phyloP scores from a whole-genome alignment of 2,113 vertebrate species.

The Ictalurus punctatus region DNA sequence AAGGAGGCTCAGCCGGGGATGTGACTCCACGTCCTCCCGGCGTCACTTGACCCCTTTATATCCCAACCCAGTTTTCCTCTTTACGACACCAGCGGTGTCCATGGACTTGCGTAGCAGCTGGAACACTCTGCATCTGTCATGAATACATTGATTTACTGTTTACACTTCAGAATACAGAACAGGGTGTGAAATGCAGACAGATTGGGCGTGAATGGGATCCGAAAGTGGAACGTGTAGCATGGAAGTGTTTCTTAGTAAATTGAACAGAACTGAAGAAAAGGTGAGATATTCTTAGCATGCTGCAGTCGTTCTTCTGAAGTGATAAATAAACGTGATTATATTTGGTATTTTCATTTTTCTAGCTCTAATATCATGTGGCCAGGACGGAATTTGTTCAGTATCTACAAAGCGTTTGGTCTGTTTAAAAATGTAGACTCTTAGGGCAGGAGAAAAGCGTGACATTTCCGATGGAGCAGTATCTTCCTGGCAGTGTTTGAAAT shows the following conservation, averaged over 20 bases:
- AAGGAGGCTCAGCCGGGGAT: conserved; percentile 47
- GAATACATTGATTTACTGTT: neutral
- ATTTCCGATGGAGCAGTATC: conserved; percentile 8
- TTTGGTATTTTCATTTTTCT: too few relatives aligned
- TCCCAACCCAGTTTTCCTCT: neutral
- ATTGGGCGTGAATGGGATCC: neutral
- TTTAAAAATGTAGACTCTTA: neutral
- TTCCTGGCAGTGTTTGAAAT: conserved; percentile 5
- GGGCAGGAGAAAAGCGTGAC: neutral
- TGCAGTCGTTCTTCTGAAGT: conserved; percentile 5
- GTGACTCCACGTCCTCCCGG: conserved; percentile 5
- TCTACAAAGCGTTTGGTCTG: neutral
- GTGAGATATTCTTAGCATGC: neutral
- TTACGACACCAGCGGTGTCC: neutral
- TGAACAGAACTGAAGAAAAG: neutral
- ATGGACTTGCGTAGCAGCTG: neutral
- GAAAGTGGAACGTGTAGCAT: neutral
- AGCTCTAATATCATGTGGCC: neutral
- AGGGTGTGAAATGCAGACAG: neutral
- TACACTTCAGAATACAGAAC: conserved; percentile 5
- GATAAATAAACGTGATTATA: neutral
- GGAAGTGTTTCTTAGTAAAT: neutral
- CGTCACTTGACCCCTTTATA: conserved; percentile 15
- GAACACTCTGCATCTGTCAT: neutral
- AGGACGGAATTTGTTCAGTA: neutral